Evolutionary conservation across 2,888 invertebrate species (phyloP).

Genomic region (Pilophorus perplexus): DNA sequence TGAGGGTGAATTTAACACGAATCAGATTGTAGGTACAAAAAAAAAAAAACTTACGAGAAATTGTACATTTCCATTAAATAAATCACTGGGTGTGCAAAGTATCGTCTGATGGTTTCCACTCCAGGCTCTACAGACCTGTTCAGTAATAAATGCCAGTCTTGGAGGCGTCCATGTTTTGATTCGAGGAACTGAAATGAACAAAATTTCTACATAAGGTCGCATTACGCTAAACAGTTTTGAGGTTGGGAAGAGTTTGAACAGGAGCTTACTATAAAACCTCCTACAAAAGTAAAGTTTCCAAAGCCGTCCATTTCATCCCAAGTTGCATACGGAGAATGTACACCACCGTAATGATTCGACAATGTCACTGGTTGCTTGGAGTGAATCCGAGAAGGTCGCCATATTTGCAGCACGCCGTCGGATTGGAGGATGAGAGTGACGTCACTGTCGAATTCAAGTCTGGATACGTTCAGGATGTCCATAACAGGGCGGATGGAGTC

Average conservation of each 20-base stretch:
- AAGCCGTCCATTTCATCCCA: no score
- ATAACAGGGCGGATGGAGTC: neutral
- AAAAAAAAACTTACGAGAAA: constrained; percentile 16
- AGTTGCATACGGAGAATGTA: no score
- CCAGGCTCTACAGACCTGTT: neutral
- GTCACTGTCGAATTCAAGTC: constrained; percentile 13
- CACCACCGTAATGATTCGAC: no score
- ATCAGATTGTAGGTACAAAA: neutral
- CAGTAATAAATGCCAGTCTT: neutral
- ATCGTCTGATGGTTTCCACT: neutral
- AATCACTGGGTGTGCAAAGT: neutral
- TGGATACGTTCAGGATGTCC: neutral
- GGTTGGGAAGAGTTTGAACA: no score
- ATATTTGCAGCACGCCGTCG: no score
- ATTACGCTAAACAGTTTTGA: no score
- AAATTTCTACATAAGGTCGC: no score
- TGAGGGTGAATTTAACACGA: no score
- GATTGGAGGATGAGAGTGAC: constrained; percentile 19
- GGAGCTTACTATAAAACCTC: no score
- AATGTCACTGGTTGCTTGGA: no score
- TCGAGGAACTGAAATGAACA: neutral
- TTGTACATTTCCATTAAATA: constrained; percentile 10
- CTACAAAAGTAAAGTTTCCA: no score
- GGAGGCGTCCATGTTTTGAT: neutral
- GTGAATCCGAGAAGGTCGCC: no score